These are phyloP conservation scores for Rhynchonema sp. DNA, from an alignment of 2,888 invertebrate species.

Conservation along the genomic window DNA sequence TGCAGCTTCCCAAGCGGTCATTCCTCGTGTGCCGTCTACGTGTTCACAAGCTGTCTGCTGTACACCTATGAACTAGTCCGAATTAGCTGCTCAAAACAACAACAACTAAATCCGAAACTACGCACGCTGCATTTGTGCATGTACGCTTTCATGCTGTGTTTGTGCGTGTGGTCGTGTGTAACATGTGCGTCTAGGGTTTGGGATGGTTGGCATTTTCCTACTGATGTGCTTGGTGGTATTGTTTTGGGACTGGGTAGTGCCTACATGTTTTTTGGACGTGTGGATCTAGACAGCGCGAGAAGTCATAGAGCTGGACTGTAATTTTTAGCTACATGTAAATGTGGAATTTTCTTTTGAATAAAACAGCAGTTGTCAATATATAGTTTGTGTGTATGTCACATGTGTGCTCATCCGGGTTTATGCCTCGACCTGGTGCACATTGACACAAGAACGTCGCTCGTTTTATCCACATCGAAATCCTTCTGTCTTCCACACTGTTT, in stretches of 20 bases:
- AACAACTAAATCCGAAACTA: neutral
- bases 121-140: too few species aligned
- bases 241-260: neutral
- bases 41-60: neutral
- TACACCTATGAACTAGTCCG: neutral
- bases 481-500: too few species aligned
- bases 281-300: neutral
- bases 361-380: too few species aligned
- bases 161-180: neutral
- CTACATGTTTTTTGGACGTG: neutral
- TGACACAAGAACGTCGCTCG: too few species aligned
- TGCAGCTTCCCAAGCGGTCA: neutral
- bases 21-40: neutral
- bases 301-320: neutral
- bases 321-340: too few species aligned
- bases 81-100: neutral
- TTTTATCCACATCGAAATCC: too few species aligned
- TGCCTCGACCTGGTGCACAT: neutral
- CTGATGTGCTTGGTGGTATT: constrained; percentile 6
- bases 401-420: too few species aligned
- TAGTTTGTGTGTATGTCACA: too few species aligned
- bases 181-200: constrained; percentile 4
- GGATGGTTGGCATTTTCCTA: constrained; percentile 6
- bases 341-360: too few species aligned
- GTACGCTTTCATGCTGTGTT: too few species aligned